phyloP scores from a whole-genome alignment of 2,888 invertebrate genomes.

The Dermolepida albohirtum region DNA sequence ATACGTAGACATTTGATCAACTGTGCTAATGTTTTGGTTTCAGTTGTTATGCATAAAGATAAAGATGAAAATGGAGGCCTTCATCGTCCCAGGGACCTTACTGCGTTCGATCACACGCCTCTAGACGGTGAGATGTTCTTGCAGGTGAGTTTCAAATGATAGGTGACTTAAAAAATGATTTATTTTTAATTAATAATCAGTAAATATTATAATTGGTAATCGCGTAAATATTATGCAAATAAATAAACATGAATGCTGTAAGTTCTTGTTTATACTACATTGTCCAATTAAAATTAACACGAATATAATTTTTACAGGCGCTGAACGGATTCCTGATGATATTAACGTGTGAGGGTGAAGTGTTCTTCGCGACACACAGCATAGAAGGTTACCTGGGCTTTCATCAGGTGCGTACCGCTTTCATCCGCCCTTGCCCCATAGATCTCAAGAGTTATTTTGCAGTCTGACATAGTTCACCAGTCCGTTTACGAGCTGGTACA shows the following conservation, averaged over 20 bases:
- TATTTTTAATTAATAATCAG: too few relatives aligned
- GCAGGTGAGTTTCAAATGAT: constrained; percentile 73
- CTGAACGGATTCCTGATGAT: constrained; percentile 99
- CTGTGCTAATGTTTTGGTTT: constrained; percentile 52
- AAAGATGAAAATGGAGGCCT: constrained; percentile 79
- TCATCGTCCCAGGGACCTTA: constrained; percentile 81
- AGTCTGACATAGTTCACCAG: constrained; percentile 99
- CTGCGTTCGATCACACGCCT: constrained; percentile 89
- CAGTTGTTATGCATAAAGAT: constrained; percentile 96
- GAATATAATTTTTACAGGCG: constrained; percentile 75
- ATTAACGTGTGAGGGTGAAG: constrained; percentile 98
- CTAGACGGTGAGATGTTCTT: constrained; percentile 95
- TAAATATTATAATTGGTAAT: too few relatives aligned
- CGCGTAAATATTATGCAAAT: too few relatives aligned
- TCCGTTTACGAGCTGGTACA: constrained; percentile 99
- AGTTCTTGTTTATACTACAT: too few relatives aligned
- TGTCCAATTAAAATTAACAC: too few relatives aligned
- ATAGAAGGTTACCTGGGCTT: constrained; percentile 99
- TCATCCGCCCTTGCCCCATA: constrained; percentile 11
- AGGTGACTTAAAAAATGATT: too few relatives aligned
- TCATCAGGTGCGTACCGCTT: constrained; percentile 87
- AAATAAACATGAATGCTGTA: too few relatives aligned
- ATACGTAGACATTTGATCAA: too few relatives aligned
- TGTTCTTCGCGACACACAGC: constrained; percentile 99
- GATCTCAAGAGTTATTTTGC: constrained; percentile 62